These are phyloP conservation scores for Xenopus laevis DNA, from an alignment of 2,113 vertebrate species.

Conservation along the genomic window DNA sequence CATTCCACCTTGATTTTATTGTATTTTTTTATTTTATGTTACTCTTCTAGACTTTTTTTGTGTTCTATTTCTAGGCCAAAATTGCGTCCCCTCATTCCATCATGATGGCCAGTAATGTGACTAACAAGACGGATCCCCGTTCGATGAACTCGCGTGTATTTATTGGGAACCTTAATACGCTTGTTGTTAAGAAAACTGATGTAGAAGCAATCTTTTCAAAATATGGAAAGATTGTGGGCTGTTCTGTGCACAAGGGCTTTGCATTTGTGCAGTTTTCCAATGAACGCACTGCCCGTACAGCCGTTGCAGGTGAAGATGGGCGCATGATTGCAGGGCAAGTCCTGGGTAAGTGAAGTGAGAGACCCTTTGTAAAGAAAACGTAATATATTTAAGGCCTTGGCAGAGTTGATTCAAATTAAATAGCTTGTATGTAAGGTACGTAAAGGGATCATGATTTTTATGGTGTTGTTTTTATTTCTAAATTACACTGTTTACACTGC, in stretches of 20 bases:
- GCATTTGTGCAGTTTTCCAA: slow-evolving; percentile 84
- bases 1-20: no score
- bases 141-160: slow-evolving; percentile 87
- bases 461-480: no score
- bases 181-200: slow-evolving; percentile 84
- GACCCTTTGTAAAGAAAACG: no score
- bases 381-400: not conserved
- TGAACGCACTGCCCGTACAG: slow-evolving; percentile 78
- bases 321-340: slow-evolving; percentile 87
- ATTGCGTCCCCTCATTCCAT: slow-evolving; percentile 1
- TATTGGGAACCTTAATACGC: slow-evolving; percentile 87
- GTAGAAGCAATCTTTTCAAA: slow-evolving; percentile 86
- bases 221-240: slow-evolving; percentile 86
- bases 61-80: slow-evolving; percentile 30
- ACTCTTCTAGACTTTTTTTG: not conserved
- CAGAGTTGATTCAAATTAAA: not conserved
- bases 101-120: slow-evolving; percentile 83
- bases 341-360: slow-evolving; percentile 66
- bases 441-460: not conserved
- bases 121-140: slow-evolving; percentile 84
- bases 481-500: no score
- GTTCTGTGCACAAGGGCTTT: slow-evolving; percentile 88
- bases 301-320: slow-evolving; percentile 78
- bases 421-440: not conserved
- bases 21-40: not conserved